Conservation (phyloP, 2,888 invertebrate genomes). For the Strigamia transsilvanica region DNA sequence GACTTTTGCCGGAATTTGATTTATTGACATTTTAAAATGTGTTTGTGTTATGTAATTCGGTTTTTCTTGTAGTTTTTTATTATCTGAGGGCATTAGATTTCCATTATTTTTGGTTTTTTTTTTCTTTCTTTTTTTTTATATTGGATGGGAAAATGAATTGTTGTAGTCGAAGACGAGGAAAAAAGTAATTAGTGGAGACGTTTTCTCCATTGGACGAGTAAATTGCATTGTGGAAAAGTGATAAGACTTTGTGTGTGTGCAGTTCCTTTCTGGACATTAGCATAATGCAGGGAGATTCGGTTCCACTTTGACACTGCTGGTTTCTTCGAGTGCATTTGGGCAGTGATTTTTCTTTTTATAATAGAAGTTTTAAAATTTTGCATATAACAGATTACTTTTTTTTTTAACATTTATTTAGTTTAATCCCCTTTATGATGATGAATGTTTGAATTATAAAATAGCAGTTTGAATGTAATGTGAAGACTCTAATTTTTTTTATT, state of each 20-base stretch:
- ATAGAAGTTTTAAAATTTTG: neutral
- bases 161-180: constrained; percentile 20
- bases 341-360: constrained; percentile 9
- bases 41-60: constrained; percentile 14
- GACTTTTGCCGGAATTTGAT: neutral
- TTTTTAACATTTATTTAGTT: neutral
- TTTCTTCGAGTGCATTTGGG: constrained; percentile 7
- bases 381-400: too few species aligned
- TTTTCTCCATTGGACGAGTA: constrained; percentile 20
- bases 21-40: neutral
- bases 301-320: constrained; percentile 14
- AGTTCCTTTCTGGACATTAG: constrained; percentile 14
- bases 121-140: neutral
- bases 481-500: neutral
- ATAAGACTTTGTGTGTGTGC: constrained; percentile 20
- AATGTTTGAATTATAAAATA: neutral
- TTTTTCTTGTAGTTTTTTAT: neutral
- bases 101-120: neutral
- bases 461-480: constrained; percentile 1
- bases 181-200: constrained; percentile 20
- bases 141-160: neutral
- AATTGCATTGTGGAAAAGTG: constrained; percentile 20
- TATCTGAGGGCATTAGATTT: constrained; percentile 6
- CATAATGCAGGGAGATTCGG: constrained; percentile 14
- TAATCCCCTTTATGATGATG: neutral